Evolutionary conservation across 2,113 vertebrate species (phyloP), one percentile per base, ranked within the genome.

Genomic region (Neodontobutis hainanensis): DNA sequence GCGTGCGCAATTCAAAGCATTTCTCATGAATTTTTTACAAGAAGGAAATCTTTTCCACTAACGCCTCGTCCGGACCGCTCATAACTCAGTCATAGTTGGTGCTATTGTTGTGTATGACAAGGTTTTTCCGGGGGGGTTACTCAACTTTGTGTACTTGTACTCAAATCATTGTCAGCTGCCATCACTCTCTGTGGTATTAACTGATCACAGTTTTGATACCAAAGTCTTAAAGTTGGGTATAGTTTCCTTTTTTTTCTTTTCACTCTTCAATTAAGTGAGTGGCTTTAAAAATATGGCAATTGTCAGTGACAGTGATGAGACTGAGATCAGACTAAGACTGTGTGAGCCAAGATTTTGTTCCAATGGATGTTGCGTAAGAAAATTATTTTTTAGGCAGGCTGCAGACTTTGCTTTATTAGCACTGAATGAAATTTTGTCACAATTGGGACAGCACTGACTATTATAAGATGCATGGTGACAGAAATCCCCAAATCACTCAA

Each of bases 11-110:
- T 77, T 82, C 76, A 71, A 61, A 45, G 55, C 10, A 16, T 75
- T 77, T 76, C 73, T 70, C 66, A 81, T 88, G 45, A 75, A 84
- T 86, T 68, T 80, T 55, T 89, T 87, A 62, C 88, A 68, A 7
- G 44, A 43, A 27, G 38, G 65, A 83, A 80, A 78, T 85, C 68
- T 83, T 72, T 78, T 71, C 58, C 55, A 19, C 62, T 71, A 72
- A 70, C 40, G 36, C 57, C 56, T 75, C 38, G 38, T 42, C 35
- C 55, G 44, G 58, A 64, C 27, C 8, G 40, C 51, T 73, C 61
- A 70, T 79, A 51, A 58, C 49, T 85, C 65, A 70, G 46, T 67
- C 60, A 7, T 32, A 19, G 55, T 43, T 6, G n/a, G n/a, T 51
- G 65, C 42, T 15, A 40, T 63, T 67, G 60, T 70, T 68, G 45